These are phyloP conservation scores for Holotrichia oblita DNA, from an alignment of 1,140 invertebrate species.

Conservation along the genomic window DNA sequence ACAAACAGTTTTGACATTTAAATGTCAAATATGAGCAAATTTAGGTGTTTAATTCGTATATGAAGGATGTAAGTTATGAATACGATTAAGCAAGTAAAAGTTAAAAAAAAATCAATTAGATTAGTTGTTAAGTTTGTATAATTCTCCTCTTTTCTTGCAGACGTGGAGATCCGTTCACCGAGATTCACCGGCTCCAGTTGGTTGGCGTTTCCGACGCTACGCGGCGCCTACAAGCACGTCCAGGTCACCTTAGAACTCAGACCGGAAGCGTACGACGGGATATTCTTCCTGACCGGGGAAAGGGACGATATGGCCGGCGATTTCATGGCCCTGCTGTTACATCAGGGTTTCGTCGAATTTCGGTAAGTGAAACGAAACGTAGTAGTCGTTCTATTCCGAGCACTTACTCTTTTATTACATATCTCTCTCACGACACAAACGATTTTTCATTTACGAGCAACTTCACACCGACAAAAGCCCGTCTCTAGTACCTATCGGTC, in stretches of 20 bases:
- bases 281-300: conserved; percentile 87
- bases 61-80: too few relatives aligned
- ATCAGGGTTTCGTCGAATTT: conserved; percentile 91
- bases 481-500: too few relatives aligned
- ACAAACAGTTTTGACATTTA: too few relatives aligned
- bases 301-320: conserved; percentile 90
- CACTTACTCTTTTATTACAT: too few relatives aligned
- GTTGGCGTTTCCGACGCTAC: conserved; percentile 81
- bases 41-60: too few relatives aligned
- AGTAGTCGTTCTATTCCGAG: too few relatives aligned
- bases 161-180: conserved; percentile 76
- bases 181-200: conserved; percentile 85
- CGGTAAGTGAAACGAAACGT: conserved; percentile 69
- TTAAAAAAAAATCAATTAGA: too few relatives aligned
- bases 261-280: conserved; percentile 84
- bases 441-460: too few relatives aligned
- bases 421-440: too few relatives aligned
- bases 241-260: conserved; percentile 85
- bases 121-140: neutral
- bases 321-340: conserved; percentile 87
- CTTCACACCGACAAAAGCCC: too few relatives aligned
- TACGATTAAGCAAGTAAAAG: too few relatives aligned
- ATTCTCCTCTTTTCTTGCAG: conserved; percentile 64
- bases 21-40: too few relatives aligned
- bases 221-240: conserved; percentile 87